Evolutionary conservation across 2,113 vertebrate species (phyloP).

Genomic region (Acrocephalus kingi): DNA sequence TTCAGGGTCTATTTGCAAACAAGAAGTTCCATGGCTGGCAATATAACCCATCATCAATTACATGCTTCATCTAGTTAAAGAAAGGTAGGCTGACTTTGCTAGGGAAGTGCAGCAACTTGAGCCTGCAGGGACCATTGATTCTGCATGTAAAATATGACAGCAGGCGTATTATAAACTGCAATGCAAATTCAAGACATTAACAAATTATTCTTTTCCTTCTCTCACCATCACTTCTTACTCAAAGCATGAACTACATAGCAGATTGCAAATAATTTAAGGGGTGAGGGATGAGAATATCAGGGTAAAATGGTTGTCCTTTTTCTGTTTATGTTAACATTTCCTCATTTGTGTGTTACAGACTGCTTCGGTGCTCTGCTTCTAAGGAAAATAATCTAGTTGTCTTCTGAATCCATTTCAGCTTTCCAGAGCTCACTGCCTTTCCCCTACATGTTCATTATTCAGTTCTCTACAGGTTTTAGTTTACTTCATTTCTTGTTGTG

Average conservation of each 20-base stretch:
- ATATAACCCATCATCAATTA: conserved; percentile 21
- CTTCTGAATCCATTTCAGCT: not conserved
- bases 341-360: not conserved
- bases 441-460: not conserved
- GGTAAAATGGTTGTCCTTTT: not conserved
- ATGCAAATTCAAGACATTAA: not conserved
- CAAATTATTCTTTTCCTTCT: not conserved
- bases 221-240: not conserved
- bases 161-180: not conserved
- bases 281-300: not conserved
- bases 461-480: not conserved
- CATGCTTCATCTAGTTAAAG: conserved; percentile 30
- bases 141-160: not conserved
- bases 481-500: not conserved
- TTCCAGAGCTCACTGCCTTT: not conserved
- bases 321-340: not conserved
- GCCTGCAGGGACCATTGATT: not conserved
- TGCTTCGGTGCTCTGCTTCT: not conserved
- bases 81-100: conserved; percentile 20
- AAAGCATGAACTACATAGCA: not conserved
- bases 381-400: not conserved
- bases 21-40: not conserved
- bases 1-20: not conserved
- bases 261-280: not conserved
- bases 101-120: not conserved